Evolutionary conservation across 1,140 invertebrate genomes (phyloP), one percentile per base, ranked within the genome.

Genomic region (Neodiprion lecontei): DNA sequence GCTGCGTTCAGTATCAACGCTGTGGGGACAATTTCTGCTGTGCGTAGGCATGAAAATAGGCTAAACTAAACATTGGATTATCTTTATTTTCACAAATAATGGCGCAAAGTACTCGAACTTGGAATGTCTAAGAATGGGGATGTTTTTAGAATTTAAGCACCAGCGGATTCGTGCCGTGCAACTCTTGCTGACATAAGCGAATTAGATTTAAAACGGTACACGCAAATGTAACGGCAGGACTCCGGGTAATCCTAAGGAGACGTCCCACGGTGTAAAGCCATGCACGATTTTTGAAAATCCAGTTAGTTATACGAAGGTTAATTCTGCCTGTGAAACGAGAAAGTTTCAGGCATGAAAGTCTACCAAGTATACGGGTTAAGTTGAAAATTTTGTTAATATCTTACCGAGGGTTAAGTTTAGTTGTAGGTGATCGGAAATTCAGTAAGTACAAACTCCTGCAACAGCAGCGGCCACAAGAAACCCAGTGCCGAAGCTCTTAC

Each of bases 391-490:
- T 9, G 11, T 12, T 61, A 61, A 7, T 61, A 5, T 61, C n/a
- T 12, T 61, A 61, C 11, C 9, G 53, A 61, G 11, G 53, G 53
- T 61, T 61, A 61, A 9, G 53, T 61, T 61, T 61, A 61, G 53
- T 61, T 61, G 28, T 40, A 61, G 11, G 53, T 61, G 53, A 61
- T 74, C 70, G 65, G 17, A 82, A 79, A 79, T 79, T 77, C 74
- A 79, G 76, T 80, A 79, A 80, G 23, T 21, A 49, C n/a, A 40
- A 14, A 40, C 67, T 72, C 74, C 21, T 72, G 40, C 23, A 40
- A 61, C 40, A 65, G 12, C 17, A 17, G 11, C 21, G 10, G 40
- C 21, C 10, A 47, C 48, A 23, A 69, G 65, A 48, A 65, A 11
- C 11, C 70, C 76, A 28, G 76, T 74, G 70, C 70, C 66, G 21